These are phyloP conservation scores for Dromaius novaehollandiae DNA, from an alignment of 2,113 vertebrate genomes.

Conservation along the genomic window DNA sequence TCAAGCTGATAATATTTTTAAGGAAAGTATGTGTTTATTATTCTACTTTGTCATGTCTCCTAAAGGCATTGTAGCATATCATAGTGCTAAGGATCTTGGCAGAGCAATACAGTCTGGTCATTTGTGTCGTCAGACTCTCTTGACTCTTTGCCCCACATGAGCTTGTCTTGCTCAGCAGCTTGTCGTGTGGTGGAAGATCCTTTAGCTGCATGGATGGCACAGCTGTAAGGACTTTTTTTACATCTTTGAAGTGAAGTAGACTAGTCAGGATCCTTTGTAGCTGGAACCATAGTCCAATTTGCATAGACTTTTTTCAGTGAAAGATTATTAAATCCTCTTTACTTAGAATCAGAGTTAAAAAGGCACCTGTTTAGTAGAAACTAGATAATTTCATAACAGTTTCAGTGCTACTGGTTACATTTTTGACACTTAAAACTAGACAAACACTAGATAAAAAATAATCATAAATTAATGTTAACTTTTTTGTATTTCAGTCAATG, in stretches of 20 bases:
- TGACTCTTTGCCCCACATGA: not conserved
- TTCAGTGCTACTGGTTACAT: not conserved
- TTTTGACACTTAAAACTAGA: not conserved
- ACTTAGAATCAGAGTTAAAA: not conserved
- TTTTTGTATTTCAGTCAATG: not conserved
- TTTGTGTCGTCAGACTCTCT: not conserved
- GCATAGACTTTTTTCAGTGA: not conserved
- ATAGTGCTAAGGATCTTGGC: not conserved
- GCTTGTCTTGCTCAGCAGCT: not conserved
- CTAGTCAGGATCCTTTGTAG: not conserved
- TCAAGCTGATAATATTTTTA: not conserved
- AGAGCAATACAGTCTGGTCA: not conserved
- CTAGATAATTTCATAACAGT: not conserved
- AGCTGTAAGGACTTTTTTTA: not conserved
- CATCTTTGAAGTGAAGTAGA: not conserved
- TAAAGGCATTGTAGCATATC: not conserved
- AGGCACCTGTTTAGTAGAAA: not conserved
- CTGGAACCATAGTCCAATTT: not conserved
- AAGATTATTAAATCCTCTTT: not conserved
- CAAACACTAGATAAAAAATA: not conserved
- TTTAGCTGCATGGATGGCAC: not conserved
- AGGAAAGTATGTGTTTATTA: not conserved
- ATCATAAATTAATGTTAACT: not conserved
- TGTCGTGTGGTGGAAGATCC: not conserved
- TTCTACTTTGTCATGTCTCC: not conserved